These are phyloP conservation scores for Chrysaora quinquecirrha DNA, from an alignment of 30 jellyfish, hydroid and myxozoan species.

Conservation along the genomic window DNA sequence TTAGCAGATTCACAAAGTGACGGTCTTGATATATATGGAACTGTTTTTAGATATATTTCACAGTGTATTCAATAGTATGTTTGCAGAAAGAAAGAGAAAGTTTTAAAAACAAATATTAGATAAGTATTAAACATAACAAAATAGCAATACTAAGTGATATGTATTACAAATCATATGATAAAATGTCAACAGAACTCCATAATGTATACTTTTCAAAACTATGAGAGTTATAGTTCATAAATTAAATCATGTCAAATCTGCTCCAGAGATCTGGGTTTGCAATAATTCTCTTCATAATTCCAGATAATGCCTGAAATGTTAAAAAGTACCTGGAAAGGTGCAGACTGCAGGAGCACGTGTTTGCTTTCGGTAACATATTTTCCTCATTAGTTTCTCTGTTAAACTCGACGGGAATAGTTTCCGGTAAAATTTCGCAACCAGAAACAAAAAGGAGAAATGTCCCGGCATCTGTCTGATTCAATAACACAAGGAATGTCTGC, in stretches of 20 bases:
- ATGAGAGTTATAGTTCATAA: not conserved
- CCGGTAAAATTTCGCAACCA: slow-evolving; percentile 16
- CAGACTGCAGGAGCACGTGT: slow-evolving; percentile 20
- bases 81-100: not conserved
- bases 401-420: slow-evolving; percentile 11
- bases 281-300: not conserved
- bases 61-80: not conserved
- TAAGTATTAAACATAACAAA: not conserved
- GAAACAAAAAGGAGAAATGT: slow-evolving; percentile 14
- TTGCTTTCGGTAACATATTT: slow-evolving; percentile 7
- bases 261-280: slow-evolving; percentile 23
- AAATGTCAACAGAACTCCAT: slow-evolving; percentile 6
- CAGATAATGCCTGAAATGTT: slow-evolving; percentile 10
- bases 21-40: slow-evolving; percentile 27
- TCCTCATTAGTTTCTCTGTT: slow-evolving; percentile 13
- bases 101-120: not conserved
- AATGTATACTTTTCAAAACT: slow-evolving; percentile 3
- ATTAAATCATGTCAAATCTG: slow-evolving; percentile 17
- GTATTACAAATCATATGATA: not conserved
- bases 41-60: slow-evolving; percentile 12
- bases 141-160: not conserved
- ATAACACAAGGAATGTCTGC: slow-evolving; percentile 15
- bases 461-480: slow-evolving; percentile 14
- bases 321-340: slow-evolving; percentile 9
- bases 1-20: slow-evolving; percentile 1